Evolutionary conservation across 2,797 vertebrate genomes (phyloP), one percentile per base, ranked within the genome.

Genomic region (Amazonetta brasiliensis): DNA sequence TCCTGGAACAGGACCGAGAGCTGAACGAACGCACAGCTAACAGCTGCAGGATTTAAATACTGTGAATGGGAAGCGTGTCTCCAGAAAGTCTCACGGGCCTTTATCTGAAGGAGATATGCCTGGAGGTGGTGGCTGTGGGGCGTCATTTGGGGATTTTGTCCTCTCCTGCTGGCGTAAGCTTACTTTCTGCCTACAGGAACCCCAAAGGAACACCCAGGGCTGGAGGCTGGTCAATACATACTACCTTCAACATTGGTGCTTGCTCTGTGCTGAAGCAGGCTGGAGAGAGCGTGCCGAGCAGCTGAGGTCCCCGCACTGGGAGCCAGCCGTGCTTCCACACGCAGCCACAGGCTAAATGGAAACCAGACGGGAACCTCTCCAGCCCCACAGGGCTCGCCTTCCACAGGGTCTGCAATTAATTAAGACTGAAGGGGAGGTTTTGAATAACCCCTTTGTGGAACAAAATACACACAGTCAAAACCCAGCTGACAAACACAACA

Each of bases 361-460:
- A 98, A 96, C 94, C 94, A 96, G 98, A 95, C 80, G 85, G 97
- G 97, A 96, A 90, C 55, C 66, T 75, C 91, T 95, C 89, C 96
- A 87, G 89, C 88, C 91, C 97, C 92, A 77, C 86, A 39, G 67
- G 91, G 95, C 82, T 96, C 19, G 50, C 96, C 62, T 76, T 95
- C 96, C 94, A 89, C 95, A 77, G 4, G 48, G 93, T 80, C 98
- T 98, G 98, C 83, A 92, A 94, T 94, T 98, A 97, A 98, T 98
- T 98, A 98, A 93, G 95, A 73, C 84, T 15, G 77, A 88, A 96
- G 82, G 93, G 67, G 76, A 96, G 94, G 88, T 33, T 75, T 94
- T 98, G 97, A 98, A 98, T 98, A 95, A 97, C 95, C 72, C 96
- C 92, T 98, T 98, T 98, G 98, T 98, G 96, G 94, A 96, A 90